A percentile compares a stretch with the other conserved stretches of the same genome.
These are phyloP conservation scores for Eupithecia subumbrata DNA, from an alignment of 2,888 invertebrate species.

Conservation along the genomic window DNA sequence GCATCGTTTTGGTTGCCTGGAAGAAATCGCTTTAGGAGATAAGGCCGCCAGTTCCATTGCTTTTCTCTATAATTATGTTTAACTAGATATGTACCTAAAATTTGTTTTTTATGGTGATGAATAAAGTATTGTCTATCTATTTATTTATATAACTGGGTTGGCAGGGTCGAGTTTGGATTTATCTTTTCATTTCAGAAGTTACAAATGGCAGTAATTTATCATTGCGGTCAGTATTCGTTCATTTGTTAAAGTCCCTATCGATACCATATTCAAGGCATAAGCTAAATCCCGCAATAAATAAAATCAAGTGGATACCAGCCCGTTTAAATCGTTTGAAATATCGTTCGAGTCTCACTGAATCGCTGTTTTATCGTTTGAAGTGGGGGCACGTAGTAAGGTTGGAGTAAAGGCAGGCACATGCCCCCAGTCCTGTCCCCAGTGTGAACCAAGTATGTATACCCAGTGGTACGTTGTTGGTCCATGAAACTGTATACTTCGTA, in stretches of 20 bases:
- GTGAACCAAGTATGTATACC: not conserved
- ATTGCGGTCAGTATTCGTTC: slow-evolving; percentile 4
- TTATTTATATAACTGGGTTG: too few relatives aligned
- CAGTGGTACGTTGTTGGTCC: not conserved
- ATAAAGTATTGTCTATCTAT: too few relatives aligned
- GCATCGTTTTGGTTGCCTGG: too few relatives aligned
- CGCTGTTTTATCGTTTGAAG: slow-evolving; percentile 22
- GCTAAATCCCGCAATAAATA: slow-evolving; percentile 29
- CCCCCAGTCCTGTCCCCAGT: not conserved
- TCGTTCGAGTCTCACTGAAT: slow-evolving; percentile 22
- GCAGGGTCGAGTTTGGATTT: not conserved
- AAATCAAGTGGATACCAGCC: slow-evolving; percentile 30
- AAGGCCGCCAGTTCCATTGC: too few relatives aligned
- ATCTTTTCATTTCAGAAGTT: not conserved
- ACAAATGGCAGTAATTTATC: not conserved
- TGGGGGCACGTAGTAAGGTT: not conserved
- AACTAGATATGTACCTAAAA: too few relatives aligned
- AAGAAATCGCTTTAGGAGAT: too few relatives aligned
- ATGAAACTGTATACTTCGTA: too few relatives aligned
- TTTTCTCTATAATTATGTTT: too few relatives aligned
- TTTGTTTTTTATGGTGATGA: too few relatives aligned
- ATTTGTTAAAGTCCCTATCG: slow-evolving; percentile 11
- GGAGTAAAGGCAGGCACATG: not conserved
- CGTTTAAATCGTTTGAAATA: slow-evolving; percentile 27
- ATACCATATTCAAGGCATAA: slow-evolving; percentile 27